Evolutionary conservation across 2,113 vertebrate species (phyloP).

Genomic region (Tichodroma muraria): DNA sequence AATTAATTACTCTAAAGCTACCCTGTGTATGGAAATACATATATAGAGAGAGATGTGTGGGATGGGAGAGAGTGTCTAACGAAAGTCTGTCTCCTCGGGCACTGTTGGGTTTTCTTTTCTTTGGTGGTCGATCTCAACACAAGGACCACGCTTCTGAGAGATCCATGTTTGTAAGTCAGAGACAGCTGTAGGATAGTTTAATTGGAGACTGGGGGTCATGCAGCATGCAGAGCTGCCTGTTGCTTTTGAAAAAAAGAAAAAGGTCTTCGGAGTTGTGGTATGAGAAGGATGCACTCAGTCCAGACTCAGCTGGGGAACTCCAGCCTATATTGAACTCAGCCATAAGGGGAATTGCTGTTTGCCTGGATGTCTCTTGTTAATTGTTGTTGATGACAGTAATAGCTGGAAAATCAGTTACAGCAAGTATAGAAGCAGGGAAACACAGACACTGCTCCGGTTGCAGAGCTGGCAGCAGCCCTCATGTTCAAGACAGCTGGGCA

Average conservation of each 20-base stretch:
- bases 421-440: not conserved
- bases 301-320: not conserved
- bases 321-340: not conserved
- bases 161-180: not conserved
- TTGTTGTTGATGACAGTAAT: not conserved
- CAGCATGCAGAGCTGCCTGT: not conserved
- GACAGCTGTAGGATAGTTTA: constrained; percentile 5
- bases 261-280: not conserved
- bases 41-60: not conserved
- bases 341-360: not conserved
- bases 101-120: not conserved
- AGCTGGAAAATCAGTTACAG: not conserved
- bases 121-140: not conserved
- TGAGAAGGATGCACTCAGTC: not conserved
- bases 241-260: not conserved
- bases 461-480: not conserved
- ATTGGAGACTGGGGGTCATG: not conserved
- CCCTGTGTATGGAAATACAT: not conserved
- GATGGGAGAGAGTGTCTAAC: not conserved
- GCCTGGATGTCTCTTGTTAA: not conserved
- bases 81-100: not conserved
- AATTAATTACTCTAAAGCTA: not conserved
- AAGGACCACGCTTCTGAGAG: not conserved
- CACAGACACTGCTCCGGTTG: not conserved
- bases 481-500: not conserved